A percentile compares a stretch with the other conserved stretches of the same genome.
phyloP scores from a whole-genome alignment of 2,888 invertebrate genomes.

The Sabellastarte sp. region DNA sequence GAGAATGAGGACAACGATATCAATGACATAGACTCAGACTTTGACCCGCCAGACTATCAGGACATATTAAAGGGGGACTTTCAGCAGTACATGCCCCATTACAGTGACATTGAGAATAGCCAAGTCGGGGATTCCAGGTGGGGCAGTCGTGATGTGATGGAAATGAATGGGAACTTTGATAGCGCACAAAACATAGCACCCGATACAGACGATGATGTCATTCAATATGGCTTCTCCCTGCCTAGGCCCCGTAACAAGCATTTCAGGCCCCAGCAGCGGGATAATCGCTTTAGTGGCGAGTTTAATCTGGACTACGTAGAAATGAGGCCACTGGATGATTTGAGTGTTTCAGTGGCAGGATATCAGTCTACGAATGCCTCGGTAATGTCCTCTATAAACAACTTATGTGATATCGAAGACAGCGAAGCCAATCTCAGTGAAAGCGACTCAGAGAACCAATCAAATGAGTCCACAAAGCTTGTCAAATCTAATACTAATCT shows the following conservation, averaged over 20 bases:
- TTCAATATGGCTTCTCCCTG: constrained; percentile 54
- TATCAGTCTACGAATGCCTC: constrained; percentile 66
- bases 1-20: constrained; percentile 63
- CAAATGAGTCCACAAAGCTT: neutral
- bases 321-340: constrained; percentile 64
- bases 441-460: constrained; percentile 40
- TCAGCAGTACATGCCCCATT: constrained; percentile 74
- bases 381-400: constrained; percentile 76
- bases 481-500: neutral
- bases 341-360: constrained; percentile 70
- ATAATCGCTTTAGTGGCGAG: constrained; percentile 47
- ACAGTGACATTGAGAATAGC: neutral
- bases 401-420: constrained; percentile 86
- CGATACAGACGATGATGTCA: constrained; percentile 35
- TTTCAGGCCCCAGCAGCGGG: constrained; percentile 1
- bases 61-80: constrained; percentile 64
- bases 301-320: constrained; percentile 65
- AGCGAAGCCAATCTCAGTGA: constrained; percentile 56
- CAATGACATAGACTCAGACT: constrained; percentile 44
- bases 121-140: constrained; percentile 1
- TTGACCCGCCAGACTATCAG: constrained; percentile 62
- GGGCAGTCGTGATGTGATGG: neutral
- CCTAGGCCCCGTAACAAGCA: constrained; percentile 30
- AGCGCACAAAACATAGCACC: constrained; percentile 22
- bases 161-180: constrained; percentile 22